Conservation (phyloP, 2,797 vertebrate species). For the Pterois miles region DNA sequence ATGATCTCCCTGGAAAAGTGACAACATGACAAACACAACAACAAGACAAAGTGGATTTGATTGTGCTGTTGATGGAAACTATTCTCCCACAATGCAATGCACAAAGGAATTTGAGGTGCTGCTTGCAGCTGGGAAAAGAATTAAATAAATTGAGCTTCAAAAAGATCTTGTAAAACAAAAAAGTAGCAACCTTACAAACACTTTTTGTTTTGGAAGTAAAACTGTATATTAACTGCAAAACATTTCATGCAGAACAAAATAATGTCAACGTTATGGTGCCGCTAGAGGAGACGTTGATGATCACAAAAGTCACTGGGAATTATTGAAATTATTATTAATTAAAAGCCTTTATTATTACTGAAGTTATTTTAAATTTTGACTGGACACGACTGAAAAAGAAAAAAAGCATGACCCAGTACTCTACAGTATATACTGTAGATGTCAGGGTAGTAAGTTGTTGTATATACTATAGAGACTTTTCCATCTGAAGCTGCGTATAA, state of each 20-base stretch:
- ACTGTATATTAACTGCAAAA: not conserved
- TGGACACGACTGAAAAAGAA: slow-evolving; percentile 5
- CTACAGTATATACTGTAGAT: not conserved
- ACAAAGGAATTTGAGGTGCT: not conserved
- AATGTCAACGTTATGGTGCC: not conserved
- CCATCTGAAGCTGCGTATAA: not conserved
- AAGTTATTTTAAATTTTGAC: slow-evolving; percentile 40
- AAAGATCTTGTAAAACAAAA: not conserved
- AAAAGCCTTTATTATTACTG: no score
- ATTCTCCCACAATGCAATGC: not conserved
- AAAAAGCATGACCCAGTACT: not conserved
- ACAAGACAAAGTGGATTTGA: not conserved
- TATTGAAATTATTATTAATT: no score
- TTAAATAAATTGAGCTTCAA: not conserved
- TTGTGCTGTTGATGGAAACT: not conserved
- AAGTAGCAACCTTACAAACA: not conserved
- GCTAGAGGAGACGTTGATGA: not conserved
- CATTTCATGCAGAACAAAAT: not conserved
- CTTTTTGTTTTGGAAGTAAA: not conserved
- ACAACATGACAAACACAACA: not conserved
- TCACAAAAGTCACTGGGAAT: not conserved
- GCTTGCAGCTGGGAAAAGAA: not conserved
- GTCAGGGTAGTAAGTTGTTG: not conserved
- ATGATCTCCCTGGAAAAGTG: not conserved
- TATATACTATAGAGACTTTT: not conserved